Base-by-base conservation (phyloP, 1,140 invertebrate genomes). In the Leptinotarsa texana region DNA sequence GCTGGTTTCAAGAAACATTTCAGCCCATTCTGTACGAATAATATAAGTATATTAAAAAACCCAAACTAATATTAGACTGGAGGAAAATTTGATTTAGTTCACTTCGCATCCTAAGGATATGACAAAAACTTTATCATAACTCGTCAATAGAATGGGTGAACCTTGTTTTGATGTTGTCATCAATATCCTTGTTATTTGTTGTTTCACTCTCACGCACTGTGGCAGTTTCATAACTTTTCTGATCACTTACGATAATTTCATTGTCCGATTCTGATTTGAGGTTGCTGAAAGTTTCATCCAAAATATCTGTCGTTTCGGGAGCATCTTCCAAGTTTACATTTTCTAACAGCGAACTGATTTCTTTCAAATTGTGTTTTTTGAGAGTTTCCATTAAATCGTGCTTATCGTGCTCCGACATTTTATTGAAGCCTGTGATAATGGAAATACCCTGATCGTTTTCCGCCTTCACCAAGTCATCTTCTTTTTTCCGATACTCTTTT, bases 401-500 rank as follows among this genome's bases (percentile, higher is more conserved):
- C 15, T 22, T 61, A 22, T 70, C 69, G 47, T 21, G 47, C 15
- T 77, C 49, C 22, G 74, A 73, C 47, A 79, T 49, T 47, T 18
- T n/a, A 57, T 18, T 18, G n/a, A 57, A 57, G 51, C 76, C 74
- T 8, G 78, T 49, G 13, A 79, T 33, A 33, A 79, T 76, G 13
- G 74, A 70, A 33, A 77, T 47, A 66, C 74, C 74, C 21, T 63
- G 24, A 65, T 71, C 75, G 18, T 75, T 63, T 51, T 75, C 74
- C 17, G 75, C 51, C 22, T 78, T 76, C 6, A 81, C 73, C 18
- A 80, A 72, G 63, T 81, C 79, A 61, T 84, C 81, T 18, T 77
- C 75, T 66, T 80, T 81, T 51, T 75, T 77, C 68, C 79, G 61
- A 51, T 77, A 74, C 75, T 85, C 82, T 62, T 82, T 82, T 17